These are phyloP conservation scores for Dromiciops gliroides DNA, from an alignment of 2,113 vertebrate species.

Conservation along the genomic window DNA sequence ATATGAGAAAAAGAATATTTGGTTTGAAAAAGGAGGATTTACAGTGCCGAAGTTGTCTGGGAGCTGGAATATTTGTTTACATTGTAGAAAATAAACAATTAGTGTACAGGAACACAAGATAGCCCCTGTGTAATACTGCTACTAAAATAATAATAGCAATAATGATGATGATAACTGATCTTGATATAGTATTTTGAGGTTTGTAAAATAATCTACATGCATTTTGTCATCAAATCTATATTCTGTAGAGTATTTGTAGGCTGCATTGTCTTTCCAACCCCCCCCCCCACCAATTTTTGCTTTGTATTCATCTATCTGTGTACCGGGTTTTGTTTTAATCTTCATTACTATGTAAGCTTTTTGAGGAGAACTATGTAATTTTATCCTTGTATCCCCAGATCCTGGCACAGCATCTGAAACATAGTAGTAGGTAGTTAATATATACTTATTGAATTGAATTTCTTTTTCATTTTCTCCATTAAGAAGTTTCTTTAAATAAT, in stretches of 20 bases:
- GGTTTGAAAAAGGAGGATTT: neutral
- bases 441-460: neutral
- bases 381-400: neutral
- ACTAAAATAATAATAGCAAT: neutral
- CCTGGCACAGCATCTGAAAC: neutral
- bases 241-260: neutral
- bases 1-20: neutral
- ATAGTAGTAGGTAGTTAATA: neutral
- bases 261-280: neutral
- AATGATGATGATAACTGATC: neutral
- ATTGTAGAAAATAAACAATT: neutral
- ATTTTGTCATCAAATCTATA: neutral
- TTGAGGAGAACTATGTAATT: neutral
- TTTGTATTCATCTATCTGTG: neutral
- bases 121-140: neutral
- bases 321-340: neutral
- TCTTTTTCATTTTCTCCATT: neutral
- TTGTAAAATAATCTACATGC: neutral
- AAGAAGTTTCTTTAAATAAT: neutral
- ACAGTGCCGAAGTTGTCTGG: neutral
- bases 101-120: neutral
- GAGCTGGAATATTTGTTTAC: neutral
- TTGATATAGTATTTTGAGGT: neutral
- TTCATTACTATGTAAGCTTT: neutral
- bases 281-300: neutral